These are phyloP conservation scores for Lochmaea crataegi DNA, from an alignment of 2,888 invertebrate species.

Conservation along the genomic window DNA sequence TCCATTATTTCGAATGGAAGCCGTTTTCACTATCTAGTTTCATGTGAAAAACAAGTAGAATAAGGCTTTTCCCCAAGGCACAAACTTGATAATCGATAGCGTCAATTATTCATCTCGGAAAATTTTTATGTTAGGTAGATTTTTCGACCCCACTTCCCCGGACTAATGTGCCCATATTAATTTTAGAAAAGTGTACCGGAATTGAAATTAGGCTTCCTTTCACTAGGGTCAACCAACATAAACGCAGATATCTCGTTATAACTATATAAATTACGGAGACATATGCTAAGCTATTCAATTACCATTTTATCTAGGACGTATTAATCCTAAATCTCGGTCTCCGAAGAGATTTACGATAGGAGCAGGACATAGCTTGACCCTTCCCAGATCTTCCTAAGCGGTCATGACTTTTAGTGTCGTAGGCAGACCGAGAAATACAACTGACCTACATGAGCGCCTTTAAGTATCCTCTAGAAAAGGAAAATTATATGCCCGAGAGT, in stretches of 20 bases:
- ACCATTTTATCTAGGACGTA: slow-evolving; percentile 31
- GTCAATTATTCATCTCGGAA: no score
- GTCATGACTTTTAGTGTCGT: slow-evolving; percentile 33
- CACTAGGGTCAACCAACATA: not conserved
- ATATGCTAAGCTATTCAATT: slow-evolving; percentile 35
- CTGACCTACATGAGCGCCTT: slow-evolving; percentile 15
- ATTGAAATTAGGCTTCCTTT: no score
- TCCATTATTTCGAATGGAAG: no score
- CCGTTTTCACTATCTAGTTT: no score
- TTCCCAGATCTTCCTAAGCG: slow-evolving; percentile 27
- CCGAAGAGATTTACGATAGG: slow-evolving; percentile 31
- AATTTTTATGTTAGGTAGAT: no score
- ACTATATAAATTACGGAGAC: slow-evolving; percentile 26
- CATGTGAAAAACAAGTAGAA: no score
- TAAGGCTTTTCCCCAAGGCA: no score
- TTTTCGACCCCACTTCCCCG: no score
- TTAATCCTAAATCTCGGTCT: slow-evolving; percentile 32
- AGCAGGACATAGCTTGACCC: slow-evolving; percentile 28
- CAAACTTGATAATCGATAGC: no score
- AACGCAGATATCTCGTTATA: slow-evolving; percentile 14
- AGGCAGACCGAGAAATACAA: slow-evolving; percentile 30
- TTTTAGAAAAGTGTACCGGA: no score
- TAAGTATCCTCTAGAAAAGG: not conserved
- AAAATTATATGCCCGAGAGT: not conserved
- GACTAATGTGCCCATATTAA: no score